Conservation (phyloP, 2,113 vertebrate species). For the Myotis lucifugus region DNA sequence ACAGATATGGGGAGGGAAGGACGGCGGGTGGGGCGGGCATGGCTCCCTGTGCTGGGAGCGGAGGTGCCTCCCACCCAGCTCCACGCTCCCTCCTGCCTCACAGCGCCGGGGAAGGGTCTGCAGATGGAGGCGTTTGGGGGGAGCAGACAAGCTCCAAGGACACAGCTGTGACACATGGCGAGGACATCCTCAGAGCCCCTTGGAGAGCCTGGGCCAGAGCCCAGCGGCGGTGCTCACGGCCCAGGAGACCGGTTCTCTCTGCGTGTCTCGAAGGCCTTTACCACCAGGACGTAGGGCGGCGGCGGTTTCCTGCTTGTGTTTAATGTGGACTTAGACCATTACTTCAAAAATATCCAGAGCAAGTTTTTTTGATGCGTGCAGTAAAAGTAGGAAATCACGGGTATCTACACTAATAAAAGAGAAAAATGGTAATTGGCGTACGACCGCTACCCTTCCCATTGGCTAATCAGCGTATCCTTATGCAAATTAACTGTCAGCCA, state of each 20-base stretch:
- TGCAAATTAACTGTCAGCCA: no score
- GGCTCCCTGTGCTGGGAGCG: neutral
- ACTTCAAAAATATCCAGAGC: neutral
- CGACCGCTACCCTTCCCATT: no score
- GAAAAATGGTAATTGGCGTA: no score
- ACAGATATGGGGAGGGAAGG: no score
- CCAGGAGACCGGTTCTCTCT: neutral
- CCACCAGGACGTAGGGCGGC: neutral
- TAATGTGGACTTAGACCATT: neutral
- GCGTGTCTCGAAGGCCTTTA: neutral
- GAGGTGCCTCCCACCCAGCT: neutral
- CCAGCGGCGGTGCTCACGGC: no score
- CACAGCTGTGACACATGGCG: neutral
- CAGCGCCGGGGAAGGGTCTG: neutral
- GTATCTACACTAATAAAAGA: no score
- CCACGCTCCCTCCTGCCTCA: neutral
- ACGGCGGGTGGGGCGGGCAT: no score
- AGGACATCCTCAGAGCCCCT: neutral
- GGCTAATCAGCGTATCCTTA: no score
- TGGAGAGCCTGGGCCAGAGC: neutral
- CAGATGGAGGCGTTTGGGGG: neutral
- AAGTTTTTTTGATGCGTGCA: neutral
- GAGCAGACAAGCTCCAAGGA: neutral
- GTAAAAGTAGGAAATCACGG: neutral
- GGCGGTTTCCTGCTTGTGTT: neutral